Conservation (phyloP, 2,888 invertebrate genomes). For the Nomada ferruginata region DNA sequence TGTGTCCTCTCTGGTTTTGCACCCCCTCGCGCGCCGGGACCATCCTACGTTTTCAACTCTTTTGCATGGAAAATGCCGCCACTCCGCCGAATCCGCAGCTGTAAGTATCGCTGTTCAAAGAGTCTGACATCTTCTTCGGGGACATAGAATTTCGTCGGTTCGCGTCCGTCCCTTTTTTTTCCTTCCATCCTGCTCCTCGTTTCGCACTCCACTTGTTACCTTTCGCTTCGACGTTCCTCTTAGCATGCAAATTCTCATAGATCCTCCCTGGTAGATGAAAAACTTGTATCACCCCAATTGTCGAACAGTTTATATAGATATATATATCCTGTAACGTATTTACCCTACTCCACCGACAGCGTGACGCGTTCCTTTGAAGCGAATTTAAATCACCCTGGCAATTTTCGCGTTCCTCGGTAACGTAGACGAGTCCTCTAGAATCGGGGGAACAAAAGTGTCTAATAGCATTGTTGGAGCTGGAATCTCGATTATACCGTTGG, state of each 20-base stretch:
- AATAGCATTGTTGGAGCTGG: conserved; percentile 8
- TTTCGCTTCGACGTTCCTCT: neutral
- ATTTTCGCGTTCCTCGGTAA: neutral
- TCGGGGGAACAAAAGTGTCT: conserved; percentile 22
- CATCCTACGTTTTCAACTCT: conserved; percentile 75
- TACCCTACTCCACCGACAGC: no score
- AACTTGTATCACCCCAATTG: neutral
- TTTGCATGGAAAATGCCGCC: conserved; percentile 79
- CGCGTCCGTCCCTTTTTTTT: neutral
- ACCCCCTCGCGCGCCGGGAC: conserved; percentile 19
- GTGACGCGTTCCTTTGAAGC: neutral
- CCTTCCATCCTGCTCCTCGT: neutral
- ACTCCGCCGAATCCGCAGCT: conserved; percentile 67
- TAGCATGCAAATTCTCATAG: conserved; percentile 13
- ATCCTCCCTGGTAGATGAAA: neutral
- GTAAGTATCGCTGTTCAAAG: conserved; percentile 62
- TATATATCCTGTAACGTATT: no score
- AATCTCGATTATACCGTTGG: conserved; percentile 55
- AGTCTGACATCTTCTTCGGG: conserved; percentile 47
- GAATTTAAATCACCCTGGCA: neutral
- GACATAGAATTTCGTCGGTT: conserved; percentile 2
- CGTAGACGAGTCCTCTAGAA: neutral
- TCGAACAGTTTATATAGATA: neutral
- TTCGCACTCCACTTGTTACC: neutral
- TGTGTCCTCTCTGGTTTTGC: conserved; percentile 4